Base-by-base conservation (phyloP, 30 jellyfish, hydroid and myxozoan genomes). In the Cassiopea andromeda region DNA sequence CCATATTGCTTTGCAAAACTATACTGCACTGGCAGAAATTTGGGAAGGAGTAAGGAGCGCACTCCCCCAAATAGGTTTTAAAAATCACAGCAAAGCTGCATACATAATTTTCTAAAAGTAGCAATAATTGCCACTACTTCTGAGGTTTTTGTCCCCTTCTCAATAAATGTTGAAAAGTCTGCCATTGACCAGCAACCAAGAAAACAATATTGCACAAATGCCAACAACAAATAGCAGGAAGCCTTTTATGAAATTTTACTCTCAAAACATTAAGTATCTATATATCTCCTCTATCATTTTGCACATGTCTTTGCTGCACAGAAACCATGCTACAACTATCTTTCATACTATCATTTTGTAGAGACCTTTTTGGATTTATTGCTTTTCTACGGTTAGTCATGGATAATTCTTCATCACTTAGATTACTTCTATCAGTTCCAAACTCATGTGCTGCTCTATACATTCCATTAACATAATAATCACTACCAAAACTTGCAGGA, bases 321-420 rank as follows among this genome's bases (percentile, higher is more conserved):
- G 75, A 10, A 6, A 78, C 87, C 87, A 78, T 58, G 38, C 87
- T 78, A 43, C 79, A 70, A 43, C 79, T 70, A 14, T 70, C 79
- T 2, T 70, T 43, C 16, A 46, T 48, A 14, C 10, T 81, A 48
- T 70, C 90, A 81, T 69, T 66, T 19, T 68, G 90, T 45, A 73
- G 16, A 18, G 90, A 61, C 19, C 72, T 73, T 57, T 81, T 81
- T 3, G 90, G 90, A 48, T 81, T 64, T 44, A n/a, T 49, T 17
- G 84, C 58, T 60, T 83, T 83, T 44, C 91, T 72, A 1, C 91
- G 27, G 43, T 54, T 73, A 46, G 84, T 58, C 84, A 83, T 54
- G 0, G 85, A 68, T 16, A 80, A 80, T 57, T 83, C 91, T 17
- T 57, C 84, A 49, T 83, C 91, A 83, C 91, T 83, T 48, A 46